Base-by-base conservation (phyloP, 2,888 invertebrate species). In the Lasioglossum pauxillum region DNA sequence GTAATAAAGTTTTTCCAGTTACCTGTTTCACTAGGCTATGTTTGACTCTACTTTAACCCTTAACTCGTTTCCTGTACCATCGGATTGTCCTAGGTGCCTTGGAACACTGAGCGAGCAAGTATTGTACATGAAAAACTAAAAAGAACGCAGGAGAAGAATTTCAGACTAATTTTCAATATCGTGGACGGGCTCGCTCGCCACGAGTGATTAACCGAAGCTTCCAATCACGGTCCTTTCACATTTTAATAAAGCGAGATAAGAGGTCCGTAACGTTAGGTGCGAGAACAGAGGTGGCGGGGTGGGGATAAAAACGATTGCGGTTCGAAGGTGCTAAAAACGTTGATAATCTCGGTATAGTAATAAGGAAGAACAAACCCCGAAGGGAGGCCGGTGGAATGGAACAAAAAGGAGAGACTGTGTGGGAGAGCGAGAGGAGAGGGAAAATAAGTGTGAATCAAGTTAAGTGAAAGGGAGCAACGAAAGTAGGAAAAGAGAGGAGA, bases 241-340 rank as follows among this genome's bases (percentile, higher is more conserved):
- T 72, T 78, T 60, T 67, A 78, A 72, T 73, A 44, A 71, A 49
- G 53, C 23, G 12, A 76, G 73, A 80, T 75, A 78, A 82, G 77
- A 31, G 14, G 74, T 49, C n/a, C 73, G 67, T 2, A 75, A 72
- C 53, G 71, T 64, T 46, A 77, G 80, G 44, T 73, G 64, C 44
- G 75, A 76, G 71, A 76, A 75, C 38, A 46, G 49, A 41, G 31
- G 41, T 2, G 10, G 41, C 31, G 46, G 38, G 38, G 38, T 38
- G 35, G 41, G 38, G 27, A 10, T 41, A 27, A 71, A 38, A 64
- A 71, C 71, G 14, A n/a, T 76, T 49, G 79, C 73, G 73, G 87
- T 71, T 78, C 73, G 12, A 57, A 90, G 91, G 91, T 91, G 90
- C 86, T 90, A 91, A 90, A 89, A 91, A 88, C 88, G 64, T 76